phyloP scores from a whole-genome alignment of 2,797 vertebrate genomes.

The Vireo griseus region DNA sequence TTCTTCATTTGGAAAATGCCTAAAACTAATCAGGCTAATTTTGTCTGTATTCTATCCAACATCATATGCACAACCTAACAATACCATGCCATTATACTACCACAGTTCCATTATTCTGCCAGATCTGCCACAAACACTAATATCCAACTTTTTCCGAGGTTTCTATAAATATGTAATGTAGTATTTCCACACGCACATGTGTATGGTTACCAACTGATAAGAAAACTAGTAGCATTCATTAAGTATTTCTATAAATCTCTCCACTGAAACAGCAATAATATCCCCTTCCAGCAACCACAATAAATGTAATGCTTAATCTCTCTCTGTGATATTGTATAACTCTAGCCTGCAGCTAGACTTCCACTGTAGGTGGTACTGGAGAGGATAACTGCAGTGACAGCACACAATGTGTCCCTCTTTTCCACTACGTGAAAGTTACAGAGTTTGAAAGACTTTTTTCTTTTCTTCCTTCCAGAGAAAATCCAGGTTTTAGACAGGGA shows the following conservation, averaged over 20 bases:
- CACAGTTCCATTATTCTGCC: not conserved
- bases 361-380: constrained; percentile 18
- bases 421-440: not conserved
- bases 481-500: not conserved
- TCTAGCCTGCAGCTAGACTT: constrained; percentile 36
- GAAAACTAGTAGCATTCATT: constrained; percentile 61
- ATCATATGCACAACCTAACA: not conserved
- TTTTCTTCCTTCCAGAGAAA: not conserved
- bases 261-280: constrained; percentile 58
- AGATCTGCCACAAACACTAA: constrained; percentile 31
- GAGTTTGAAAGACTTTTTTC: not conserved
- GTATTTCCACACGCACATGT: constrained; percentile 4
- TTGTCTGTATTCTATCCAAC: not conserved
- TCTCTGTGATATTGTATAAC: constrained; percentile 56
- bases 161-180: constrained; percentile 37
- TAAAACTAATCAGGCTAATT: constrained; percentile 7
- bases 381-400: constrained; percentile 17
- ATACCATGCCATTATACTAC: not conserved
- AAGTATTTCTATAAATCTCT: constrained; percentile 67
- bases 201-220: constrained; percentile 57
- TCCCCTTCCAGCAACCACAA: constrained; percentile 59
- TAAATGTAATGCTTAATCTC: constrained; percentile 64
- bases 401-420: not conserved
- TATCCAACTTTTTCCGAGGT: constrained; percentile 31
- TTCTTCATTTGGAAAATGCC: constrained; percentile 28